Conservation (phyloP, 1,140 invertebrate species). For the Drosophila lowei region DNA sequence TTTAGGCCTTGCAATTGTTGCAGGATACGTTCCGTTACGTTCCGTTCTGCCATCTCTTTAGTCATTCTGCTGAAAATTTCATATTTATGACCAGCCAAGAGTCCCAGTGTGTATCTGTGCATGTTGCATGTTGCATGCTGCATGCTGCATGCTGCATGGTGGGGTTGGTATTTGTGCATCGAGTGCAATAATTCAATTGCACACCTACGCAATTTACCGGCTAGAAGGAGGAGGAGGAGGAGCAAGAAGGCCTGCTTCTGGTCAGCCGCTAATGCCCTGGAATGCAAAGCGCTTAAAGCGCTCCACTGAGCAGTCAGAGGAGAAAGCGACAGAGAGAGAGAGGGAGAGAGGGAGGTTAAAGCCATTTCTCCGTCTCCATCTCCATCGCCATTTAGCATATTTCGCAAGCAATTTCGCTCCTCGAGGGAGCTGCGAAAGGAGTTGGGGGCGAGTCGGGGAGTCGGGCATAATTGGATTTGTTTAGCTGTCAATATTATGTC, state of each 20-base stretch:
- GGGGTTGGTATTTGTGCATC: conserved; percentile 65
- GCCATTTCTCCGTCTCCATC: conserved; percentile 33
- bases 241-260: not conserved
- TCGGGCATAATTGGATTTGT: conserved; percentile 81
- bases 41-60: not conserved
- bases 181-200: conserved; percentile 81
- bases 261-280: conserved; percentile 42
- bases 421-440: not conserved
- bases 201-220: conserved; percentile 64
- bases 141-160: not conserved
- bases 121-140: no score
- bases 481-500: conserved; percentile 81
- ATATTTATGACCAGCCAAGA: conserved; percentile 61
- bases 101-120: no score
- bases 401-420: conserved; percentile 17
- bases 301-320: conserved; percentile 40
- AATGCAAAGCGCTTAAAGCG: conserved; percentile 63
- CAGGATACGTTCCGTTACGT: conserved; percentile 22
- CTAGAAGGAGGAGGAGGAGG: not conserved
- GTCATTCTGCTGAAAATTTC: conserved; percentile 63
- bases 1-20: conserved; percentile 34
- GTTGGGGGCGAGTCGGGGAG: conserved; percentile 41
- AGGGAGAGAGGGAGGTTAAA: conserved; percentile 14
- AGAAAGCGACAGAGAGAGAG: not conserved
- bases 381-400: conserved; percentile 62